Evolutionary conservation across 2,888 invertebrate species (phyloP), one percentile per base, ranked within the genome.

Genomic region (Drosophila mimetica): DNA sequence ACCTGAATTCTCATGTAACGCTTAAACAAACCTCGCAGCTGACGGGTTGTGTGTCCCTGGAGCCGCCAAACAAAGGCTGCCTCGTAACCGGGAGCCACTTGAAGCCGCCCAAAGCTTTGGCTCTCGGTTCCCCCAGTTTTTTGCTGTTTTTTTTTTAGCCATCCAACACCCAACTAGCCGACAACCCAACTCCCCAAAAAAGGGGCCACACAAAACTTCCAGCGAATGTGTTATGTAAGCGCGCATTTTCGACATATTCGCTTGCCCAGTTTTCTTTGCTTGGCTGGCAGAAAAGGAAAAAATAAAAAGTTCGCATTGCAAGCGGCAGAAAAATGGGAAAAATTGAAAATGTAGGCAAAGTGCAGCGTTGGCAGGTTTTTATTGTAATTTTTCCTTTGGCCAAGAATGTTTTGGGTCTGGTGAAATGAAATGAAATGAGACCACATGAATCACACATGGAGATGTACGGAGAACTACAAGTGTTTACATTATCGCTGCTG

Each of bases 391-490:
- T 39, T 42, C 22, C 30, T 28, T 37, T 5, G 42, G 64, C 20
- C 16, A 30, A 65, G 52, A 65, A 65, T 52, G 39, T 37, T 52
- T 42, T n/a, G 54, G 46, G 9, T 7, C 22, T 9, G 22, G 39
- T 14, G 34, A 57, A 59, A 59, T 32, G 72, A 14, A 36, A 37
- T 14, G 34, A 57, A 59, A 59, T 32, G 72, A 14, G 30, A 37
- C 36, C 44, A 44, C 47, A 44, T 71, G 63, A 71, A 73, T 73
- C 65, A 71, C 65, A 71, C 55, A 13, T 37, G 25, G 41, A 74
- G 84, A 85, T 84, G 65, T 86, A 28, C 28, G 22, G 50, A 53
- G 42, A 54, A 65, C 50, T 36, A 47, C 42, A 61, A 71, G 34
- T 75, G 46, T 81, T 61, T 67, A 63, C 39, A 46, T 59, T 66